Evolutionary conservation across 2,888 invertebrate genomes (phyloP).

Genomic region (Nowickia ferox): DNA sequence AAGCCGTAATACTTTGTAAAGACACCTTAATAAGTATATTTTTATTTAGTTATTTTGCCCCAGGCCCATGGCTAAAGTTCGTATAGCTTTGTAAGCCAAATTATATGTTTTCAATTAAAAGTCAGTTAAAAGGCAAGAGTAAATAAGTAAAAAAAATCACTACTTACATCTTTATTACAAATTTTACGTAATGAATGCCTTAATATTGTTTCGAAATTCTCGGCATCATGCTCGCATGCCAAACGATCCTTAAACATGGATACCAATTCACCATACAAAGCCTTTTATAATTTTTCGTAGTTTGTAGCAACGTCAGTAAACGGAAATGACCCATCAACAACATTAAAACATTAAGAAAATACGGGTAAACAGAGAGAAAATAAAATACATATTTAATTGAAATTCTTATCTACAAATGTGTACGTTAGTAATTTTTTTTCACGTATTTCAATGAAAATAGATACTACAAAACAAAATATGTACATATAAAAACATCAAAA

Average conservation of each 20-base stretch:
- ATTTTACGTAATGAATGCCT: constrained; percentile 84
- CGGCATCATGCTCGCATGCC: constrained; percentile 86
- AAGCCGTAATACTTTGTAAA: too few relatives aligned
- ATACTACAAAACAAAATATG: neutral
- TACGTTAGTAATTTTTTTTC: constrained; percentile 20
- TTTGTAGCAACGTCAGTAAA: constrained; percentile 16
- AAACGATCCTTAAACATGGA: constrained; percentile 90
- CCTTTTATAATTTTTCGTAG: constrained; percentile 82
- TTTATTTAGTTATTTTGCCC: too few relatives aligned
- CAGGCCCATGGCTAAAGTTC: too few relatives aligned
- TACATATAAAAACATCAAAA: neutral
- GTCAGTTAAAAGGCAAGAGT: neutral
- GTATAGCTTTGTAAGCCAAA: neutral
- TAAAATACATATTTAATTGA: constrained; percentile 52
- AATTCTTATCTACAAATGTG: constrained; percentile 39
- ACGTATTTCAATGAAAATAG: constrained; percentile 38
- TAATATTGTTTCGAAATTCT: constrained; percentile 87
- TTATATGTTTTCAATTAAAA: neutral
- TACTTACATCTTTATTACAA: constrained; percentile 79
- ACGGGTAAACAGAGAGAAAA: constrained; percentile 5
- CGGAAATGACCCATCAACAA: constrained; percentile 22
- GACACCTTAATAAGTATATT: too few relatives aligned
- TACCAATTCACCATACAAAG: constrained; percentile 89
- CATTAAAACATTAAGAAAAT: constrained; percentile 25
- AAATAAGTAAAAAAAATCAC: neutral